These are phyloP conservation scores for Halictus quadricinctus DNA, from an alignment of 2,888 invertebrate genomes.

Conservation along the genomic window DNA sequence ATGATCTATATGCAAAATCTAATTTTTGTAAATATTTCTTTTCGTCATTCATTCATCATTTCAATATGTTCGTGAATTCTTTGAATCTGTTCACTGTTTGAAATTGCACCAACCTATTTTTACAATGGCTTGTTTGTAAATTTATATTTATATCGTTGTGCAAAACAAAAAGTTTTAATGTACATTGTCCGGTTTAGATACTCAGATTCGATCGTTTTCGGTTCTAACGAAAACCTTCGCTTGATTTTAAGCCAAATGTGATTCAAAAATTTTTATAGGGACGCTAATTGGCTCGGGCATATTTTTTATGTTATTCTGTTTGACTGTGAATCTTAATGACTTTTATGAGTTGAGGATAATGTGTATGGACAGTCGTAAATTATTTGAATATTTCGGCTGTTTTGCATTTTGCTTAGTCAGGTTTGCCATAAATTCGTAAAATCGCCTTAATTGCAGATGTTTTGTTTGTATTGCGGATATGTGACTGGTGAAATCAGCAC, in stretches of 20 bases:
- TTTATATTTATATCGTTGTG: too few species aligned
- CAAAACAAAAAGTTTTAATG: too few species aligned
- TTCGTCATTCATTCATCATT: background rate
- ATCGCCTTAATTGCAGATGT: background rate
- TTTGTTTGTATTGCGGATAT: background rate
- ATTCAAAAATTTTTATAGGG: background rate
- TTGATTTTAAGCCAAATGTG: background rate
- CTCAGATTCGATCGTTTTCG: background rate
- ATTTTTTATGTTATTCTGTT: background rate
- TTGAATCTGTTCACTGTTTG: too few species aligned
- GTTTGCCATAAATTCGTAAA: background rate
- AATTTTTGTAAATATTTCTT: background rate
- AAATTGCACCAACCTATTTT: too few species aligned
- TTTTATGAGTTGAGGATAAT: background rate
- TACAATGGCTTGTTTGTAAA: too few species aligned
- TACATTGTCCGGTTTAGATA: too few species aligned
- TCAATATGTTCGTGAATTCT: background rate
- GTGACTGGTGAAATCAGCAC: background rate
- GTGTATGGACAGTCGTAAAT: background rate
- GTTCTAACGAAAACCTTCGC: background rate
- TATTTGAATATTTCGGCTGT: background rate
- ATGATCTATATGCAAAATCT: background rate
- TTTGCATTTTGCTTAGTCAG: background rate
- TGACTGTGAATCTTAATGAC: background rate
- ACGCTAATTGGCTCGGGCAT: background rate